Base-by-base conservation (phyloP, 2,888 invertebrate species). In the Lasioglossum marginatum region DNA sequence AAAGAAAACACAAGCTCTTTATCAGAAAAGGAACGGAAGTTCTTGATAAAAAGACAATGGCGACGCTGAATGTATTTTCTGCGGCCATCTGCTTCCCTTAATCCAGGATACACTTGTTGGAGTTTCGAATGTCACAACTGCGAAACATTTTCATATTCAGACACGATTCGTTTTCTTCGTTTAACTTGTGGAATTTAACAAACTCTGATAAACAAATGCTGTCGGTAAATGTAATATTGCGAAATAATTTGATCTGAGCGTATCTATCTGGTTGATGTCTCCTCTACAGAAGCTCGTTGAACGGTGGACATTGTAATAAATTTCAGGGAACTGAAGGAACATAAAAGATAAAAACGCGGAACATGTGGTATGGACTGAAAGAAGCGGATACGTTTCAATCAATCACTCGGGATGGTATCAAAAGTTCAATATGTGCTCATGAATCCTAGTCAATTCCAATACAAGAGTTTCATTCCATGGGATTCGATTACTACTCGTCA, bases 341-440 rank as follows among this genome's bases (percentile, higher is more conserved):
- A 63, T 16, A 63, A 16, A 31, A 31, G 31, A 63, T 31, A 63
- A 63, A 63, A 63, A 63, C 63, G 8, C 63, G 23, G 4, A 34
- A 8, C 68, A 66, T 23, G 66, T 10, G 66, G 16, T 23, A 66
- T 19, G 37, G 37, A 68, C 8, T 37, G 34, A 34, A 68, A 68
- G 68, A 23, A 68, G 68, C 34, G 37, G 23, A 68, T 34, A 37
- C 34, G 68, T 68, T 34, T 37, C 68, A 37, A 68, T 68, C 68
- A 68, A 68, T 68, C 68, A 37, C 68, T n/a, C 2, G 63, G 16
- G 16, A 16, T 19, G 63, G 48, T 4, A 63, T 63, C 63, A 31
- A 63, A 63, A 63, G 63, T 63, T 63, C 27, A 63, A 63, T 27
- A 31, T 27, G 63, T 63, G 63, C 63, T 63, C 63, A 63, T 31